Percentiles rank a stretch among this genome's conserved stretches.
Evolutionary conservation across 2,888 invertebrate genomes (phyloP).

Genomic region (Orthosia gracilis): DNA sequence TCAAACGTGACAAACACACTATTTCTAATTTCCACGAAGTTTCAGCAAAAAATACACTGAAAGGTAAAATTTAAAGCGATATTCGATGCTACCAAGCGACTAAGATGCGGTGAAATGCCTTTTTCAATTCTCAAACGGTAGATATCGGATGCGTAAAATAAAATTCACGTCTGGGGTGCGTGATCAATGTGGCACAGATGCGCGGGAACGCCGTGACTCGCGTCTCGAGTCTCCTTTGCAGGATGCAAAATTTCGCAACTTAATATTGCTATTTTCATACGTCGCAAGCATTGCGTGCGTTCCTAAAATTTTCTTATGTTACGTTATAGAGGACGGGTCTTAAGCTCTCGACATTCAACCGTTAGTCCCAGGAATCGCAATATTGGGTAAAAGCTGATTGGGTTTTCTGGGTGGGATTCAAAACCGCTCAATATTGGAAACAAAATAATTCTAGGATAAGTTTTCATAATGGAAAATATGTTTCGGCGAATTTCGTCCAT

Average conservation of each 20-base stretch:
- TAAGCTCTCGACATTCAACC: slow-evolving; percentile 19
- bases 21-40: slow-evolving; percentile 40
- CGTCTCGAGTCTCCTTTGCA: slow-evolving; percentile 51
- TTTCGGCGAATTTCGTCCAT: no score
- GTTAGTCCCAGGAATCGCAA: slow-evolving; percentile 23
- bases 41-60: slow-evolving; percentile 37
- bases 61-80: slow-evolving; percentile 58
- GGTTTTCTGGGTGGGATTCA: slow-evolving; percentile 28
- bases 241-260: slow-evolving; percentile 58
- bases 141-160: slow-evolving; percentile 79
- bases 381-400: slow-evolving; percentile 39
- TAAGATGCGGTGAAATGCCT: slow-evolving; percentile 70
- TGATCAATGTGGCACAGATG: slow-evolving; percentile 76
- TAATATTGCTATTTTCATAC: slow-evolving; percentile 69
- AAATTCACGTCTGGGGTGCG: slow-evolving; percentile 77
- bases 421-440: slow-evolving; percentile 26
- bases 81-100: slow-evolving; percentile 59
- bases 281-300: slow-evolving; percentile 32
- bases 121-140: slow-evolving; percentile 74
- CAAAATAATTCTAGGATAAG: not conserved
- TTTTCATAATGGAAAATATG: not conserved
- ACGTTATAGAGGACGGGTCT: not conserved
- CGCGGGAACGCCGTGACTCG: slow-evolving; percentile 68
- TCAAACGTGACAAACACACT: slow-evolving; percentile 48
- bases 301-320: slow-evolving; percentile 13